These are phyloP conservation scores for Seira musarum DNA, from an alignment of 2,888 invertebrate species.

Conservation along the genomic window DNA sequence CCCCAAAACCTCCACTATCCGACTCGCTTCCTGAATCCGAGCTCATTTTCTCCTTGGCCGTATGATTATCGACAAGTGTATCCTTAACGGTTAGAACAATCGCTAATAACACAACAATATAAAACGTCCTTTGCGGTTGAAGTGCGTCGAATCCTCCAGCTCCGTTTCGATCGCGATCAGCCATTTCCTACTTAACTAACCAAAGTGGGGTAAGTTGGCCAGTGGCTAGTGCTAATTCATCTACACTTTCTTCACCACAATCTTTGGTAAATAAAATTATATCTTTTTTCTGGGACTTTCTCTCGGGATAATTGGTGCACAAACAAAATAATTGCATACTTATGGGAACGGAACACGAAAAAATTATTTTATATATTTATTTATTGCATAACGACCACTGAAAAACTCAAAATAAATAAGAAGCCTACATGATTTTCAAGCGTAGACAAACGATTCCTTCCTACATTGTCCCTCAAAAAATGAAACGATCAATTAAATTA, in stretches of 20 bases:
- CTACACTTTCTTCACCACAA: neutral
- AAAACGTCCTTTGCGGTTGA: conserved; percentile 50
- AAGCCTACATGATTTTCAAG: too few species aligned
- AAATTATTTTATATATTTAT: neutral
- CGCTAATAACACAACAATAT: conserved; percentile 62
- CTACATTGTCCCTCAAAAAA: too few species aligned
- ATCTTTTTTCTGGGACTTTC: neutral
- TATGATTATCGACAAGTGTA: conserved; percentile 57
- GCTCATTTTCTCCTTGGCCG: conserved; percentile 40
- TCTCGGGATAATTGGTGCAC: neutral
- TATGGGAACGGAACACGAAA: neutral
- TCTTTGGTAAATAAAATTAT: conserved; percentile 6
- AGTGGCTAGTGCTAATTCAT: neutral
- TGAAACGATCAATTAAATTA: too few species aligned
- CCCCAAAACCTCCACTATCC: conserved; percentile 26
- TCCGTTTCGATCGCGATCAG: conserved; percentile 47
- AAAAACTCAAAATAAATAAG: too few species aligned
- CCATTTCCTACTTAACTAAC: conserved; percentile 44
- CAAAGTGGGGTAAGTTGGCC: neutral
- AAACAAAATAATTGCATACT: neutral
- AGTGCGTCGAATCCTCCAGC: conserved; percentile 49
- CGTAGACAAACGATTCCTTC: too few species aligned
- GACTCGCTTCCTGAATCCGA: conserved; percentile 46
- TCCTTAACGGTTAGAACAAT: conserved; percentile 68
- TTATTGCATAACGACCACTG: neutral